Percentiles rank a stretch among this genome's conserved stretches.
Evolutionary conservation across 2,888 invertebrate species (phyloP).

Genomic region (Tinea trinotella): DNA sequence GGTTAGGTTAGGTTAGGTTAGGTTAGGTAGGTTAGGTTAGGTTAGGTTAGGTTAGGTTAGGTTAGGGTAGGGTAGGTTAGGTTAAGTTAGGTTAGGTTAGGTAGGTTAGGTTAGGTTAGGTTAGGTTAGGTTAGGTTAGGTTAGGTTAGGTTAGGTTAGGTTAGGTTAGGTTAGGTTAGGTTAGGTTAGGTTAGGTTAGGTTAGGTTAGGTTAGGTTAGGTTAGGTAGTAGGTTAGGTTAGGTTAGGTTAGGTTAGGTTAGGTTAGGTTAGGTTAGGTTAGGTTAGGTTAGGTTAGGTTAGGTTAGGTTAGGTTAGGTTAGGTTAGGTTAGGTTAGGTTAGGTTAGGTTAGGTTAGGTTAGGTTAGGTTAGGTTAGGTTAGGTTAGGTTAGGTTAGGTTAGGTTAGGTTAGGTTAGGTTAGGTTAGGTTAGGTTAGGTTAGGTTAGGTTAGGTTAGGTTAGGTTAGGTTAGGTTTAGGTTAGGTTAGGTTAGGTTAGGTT

Average conservation of each 20-base stretch:
- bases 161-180: conserved; percentile 21
- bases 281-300: conserved; percentile 21
- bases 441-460: conserved; percentile 25
- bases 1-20: conserved; percentile 18
- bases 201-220: conserved; percentile 21
- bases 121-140: conserved; percentile 21
- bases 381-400: conserved; percentile 19
- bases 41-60: no score
- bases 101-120: no score
- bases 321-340: conserved; percentile 21
- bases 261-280: conserved; percentile 21
- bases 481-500: conserved; percentile 15
- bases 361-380: conserved; percentile 19
- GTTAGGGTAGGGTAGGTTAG: no score
- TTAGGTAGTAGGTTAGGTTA: conserved; percentile 20
- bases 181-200: conserved; percentile 21
- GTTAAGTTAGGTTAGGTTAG: no score
- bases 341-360: conserved; percentile 19
- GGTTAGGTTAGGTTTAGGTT: no score
- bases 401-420: conserved; percentile 21
- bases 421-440: conserved; percentile 23
- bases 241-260: conserved; percentile 21
- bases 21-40: no score
- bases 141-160: conserved; percentile 21
- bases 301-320: conserved; percentile 21